A percentile compares a stretch with the other conserved stretches of the same genome.
These are phyloP conservation scores for Cephalophus harveyi DNA, from an alignment of 2,113 vertebrate genomes.

Conservation along the genomic window DNA sequence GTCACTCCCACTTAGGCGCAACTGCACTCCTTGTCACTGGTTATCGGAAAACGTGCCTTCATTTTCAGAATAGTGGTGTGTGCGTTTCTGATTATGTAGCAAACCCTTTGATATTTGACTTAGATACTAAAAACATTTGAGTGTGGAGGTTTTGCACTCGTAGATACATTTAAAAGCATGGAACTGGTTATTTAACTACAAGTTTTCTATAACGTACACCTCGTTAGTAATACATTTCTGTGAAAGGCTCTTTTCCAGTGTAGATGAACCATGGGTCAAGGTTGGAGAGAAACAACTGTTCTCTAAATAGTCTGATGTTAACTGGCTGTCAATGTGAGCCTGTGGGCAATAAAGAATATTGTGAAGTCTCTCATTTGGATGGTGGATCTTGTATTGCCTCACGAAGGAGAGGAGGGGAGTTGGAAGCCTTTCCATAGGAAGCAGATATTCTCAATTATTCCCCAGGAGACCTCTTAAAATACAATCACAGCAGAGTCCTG, in stretches of 20 bases:
- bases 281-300: conserved; percentile 77
- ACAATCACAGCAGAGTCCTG: too few relatives aligned
- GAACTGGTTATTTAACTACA: conserved; percentile 69
- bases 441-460: neutral
- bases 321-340: conserved; percentile 80
- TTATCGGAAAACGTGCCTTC: conserved; percentile 81
- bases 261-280: conserved; percentile 50
- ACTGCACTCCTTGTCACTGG: accelerated
- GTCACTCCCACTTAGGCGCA: conserved; percentile 23
- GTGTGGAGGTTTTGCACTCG: neutral
- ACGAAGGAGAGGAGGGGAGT: neutral
- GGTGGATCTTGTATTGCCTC: conserved; percentile 29
- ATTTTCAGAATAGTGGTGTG: conserved; percentile 55
- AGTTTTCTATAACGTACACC: conserved; percentile 66
- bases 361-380: conserved; percentile 42
- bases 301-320: conserved; percentile 82
- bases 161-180: conserved; percentile 59
- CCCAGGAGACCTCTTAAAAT: neutral
- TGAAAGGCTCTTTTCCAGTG: conserved; percentile 41
- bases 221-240: neutral
- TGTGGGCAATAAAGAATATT: conserved; percentile 86
- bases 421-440: neutral
- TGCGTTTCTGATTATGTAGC: conserved; percentile 70
- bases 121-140: neutral
- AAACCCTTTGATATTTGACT: conserved; percentile 39